A percentile compares a stretch with the other conserved stretches of the same genome.
Conservation (phyloP, 2,797 vertebrate species). For the Artibeus jamaicensis region DNA sequence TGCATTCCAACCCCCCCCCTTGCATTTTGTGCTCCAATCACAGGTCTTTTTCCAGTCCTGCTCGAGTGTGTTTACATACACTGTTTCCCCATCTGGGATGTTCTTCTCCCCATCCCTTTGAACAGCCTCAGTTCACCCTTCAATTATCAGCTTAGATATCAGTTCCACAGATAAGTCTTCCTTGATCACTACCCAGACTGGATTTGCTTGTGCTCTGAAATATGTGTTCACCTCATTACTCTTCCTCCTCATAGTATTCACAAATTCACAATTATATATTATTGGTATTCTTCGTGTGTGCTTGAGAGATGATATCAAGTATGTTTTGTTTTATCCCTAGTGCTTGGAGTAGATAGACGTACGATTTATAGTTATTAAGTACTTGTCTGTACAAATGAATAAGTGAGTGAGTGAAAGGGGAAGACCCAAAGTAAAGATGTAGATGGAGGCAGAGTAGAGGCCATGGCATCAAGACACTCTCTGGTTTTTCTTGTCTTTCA, state of each 20-base stretch:
- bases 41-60: background rate
- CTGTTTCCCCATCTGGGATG: background rate
- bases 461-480: background rate
- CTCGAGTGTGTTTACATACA: background rate
- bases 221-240: background rate
- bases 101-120: background rate
- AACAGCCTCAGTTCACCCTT: background rate
- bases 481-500: background rate
- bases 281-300: background rate
- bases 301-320: background rate
- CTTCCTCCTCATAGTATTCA: background rate
- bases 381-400: background rate
- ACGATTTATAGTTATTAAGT: background rate
- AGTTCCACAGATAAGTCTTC: conserved; percentile 14
- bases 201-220: conserved; percentile 41
- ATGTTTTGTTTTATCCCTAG: conserved; percentile 20
- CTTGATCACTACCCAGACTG: background rate
- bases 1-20: background rate
- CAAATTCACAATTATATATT: background rate
- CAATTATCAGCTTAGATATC: background rate
- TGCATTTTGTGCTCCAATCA: background rate
- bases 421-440: background rate
- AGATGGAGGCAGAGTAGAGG: background rate
- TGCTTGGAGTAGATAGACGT: background rate
- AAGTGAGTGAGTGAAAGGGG: background rate